phyloP scores from a whole-genome alignment of 1,140 invertebrate genomes.

The Coboldia fuscipes region DNA sequence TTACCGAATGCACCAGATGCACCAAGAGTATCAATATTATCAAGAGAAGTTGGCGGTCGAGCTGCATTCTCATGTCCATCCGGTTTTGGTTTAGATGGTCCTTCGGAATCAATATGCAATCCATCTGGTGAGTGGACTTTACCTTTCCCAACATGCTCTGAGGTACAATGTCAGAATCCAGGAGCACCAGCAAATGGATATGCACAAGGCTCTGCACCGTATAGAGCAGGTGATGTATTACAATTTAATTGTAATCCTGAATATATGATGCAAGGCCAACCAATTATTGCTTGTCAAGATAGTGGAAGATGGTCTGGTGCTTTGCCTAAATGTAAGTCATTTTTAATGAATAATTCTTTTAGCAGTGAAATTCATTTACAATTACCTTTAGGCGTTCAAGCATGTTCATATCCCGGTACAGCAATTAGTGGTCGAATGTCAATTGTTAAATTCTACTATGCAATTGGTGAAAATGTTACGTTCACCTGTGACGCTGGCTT shows the following conservation, averaged over 20 bases:
- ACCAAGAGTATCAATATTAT: slow-evolving; percentile 43
- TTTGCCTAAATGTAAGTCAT: slow-evolving; percentile 53
- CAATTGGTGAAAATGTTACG: slow-evolving; percentile 62
- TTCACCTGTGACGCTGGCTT: slow-evolving; percentile 65
- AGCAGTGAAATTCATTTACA: background rate
- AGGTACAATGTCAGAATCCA: slow-evolving; percentile 52
- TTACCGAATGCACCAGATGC: slow-evolving; percentile 20
- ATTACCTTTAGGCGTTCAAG: slow-evolving; percentile 34
- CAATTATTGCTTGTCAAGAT: slow-evolving; percentile 68
- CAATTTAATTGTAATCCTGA: slow-evolving; percentile 72
- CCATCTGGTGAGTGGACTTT: slow-evolving; percentile 59
- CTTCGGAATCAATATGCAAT: slow-evolving; percentile 49
- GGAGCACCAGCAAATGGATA: slow-evolving; percentile 51
- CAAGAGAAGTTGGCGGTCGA: slow-evolving; percentile 49
- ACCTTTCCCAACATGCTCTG: slow-evolving; percentile 48
- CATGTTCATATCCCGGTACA: slow-evolving; percentile 66
- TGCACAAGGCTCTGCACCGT: slow-evolving; percentile 45
- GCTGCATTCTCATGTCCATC: slow-evolving; percentile 58
- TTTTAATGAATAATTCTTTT: slow-evolving; percentile 1
- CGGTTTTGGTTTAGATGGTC: slow-evolving; percentile 55
- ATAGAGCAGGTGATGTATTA: slow-evolving; percentile 59
- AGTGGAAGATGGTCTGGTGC: slow-evolving; percentile 69
- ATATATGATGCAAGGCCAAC: slow-evolving; percentile 69
- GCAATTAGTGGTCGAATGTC: slow-evolving; percentile 68
- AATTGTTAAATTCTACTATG: slow-evolving; percentile 67